Percentiles rank a stretch among this genome's conserved stretches.
Conservation (phyloP, 2,797 vertebrate genomes). For the Decapterus maruadsi region DNA sequence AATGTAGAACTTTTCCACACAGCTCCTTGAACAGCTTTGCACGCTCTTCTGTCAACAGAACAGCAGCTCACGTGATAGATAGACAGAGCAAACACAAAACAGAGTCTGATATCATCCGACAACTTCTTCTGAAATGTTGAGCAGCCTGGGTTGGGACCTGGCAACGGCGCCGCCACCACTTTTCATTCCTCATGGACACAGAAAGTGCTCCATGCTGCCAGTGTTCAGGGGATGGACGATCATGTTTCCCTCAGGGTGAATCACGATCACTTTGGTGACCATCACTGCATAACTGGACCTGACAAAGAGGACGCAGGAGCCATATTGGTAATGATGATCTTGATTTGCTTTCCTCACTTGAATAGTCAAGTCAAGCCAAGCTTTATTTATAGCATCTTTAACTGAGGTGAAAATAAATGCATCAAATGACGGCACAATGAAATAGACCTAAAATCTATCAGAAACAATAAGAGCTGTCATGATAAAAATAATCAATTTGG, state of each 20-base stretch:
- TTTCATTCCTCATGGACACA: not conserved
- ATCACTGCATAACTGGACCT: not conserved
- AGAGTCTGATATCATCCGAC: slow-evolving; percentile 43
- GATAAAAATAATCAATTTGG: too few species aligned
- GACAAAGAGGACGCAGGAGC: too few species aligned
- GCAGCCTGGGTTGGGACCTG: slow-evolving; percentile 27
- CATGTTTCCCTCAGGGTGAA: not conserved
- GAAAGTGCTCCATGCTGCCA: not conserved
- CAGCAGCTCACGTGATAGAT: not conserved
- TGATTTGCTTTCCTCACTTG: too few species aligned
- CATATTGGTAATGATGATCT: too few species aligned
- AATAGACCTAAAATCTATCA: too few species aligned
- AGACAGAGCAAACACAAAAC: slow-evolving; percentile 46
- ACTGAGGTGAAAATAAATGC: too few species aligned
- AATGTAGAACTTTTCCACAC: not conserved
- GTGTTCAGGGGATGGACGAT: too few species aligned
- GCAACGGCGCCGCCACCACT: not conserved
- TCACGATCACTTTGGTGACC: not conserved
- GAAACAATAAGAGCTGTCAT: too few species aligned
- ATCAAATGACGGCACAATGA: too few species aligned
- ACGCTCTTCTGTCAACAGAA: slow-evolving; percentile 2
- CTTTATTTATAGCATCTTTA: too few species aligned
- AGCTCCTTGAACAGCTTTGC: not conserved
- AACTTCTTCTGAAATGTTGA: slow-evolving; percentile 37
- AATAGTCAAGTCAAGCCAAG: too few species aligned